Evolutionary conservation across 2,113 vertebrate species (phyloP), one percentile per base, ranked within the genome.

Genomic region (Eleginops maclovinus): DNA sequence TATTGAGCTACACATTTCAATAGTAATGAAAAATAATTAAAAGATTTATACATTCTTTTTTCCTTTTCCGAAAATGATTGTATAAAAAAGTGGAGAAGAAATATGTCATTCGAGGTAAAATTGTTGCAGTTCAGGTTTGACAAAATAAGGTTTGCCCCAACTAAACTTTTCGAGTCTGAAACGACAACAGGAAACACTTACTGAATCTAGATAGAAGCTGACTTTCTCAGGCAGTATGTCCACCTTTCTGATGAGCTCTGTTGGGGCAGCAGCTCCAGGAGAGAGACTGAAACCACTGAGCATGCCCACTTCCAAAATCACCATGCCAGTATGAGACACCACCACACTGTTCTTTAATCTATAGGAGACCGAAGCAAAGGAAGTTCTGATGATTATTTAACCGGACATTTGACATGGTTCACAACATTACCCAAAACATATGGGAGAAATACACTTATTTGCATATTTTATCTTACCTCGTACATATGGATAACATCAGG

Each of bases 141-240:
- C 54, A 59, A 50, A 59, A 60, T 40, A 31, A 47, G 28, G 19
- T 12, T 22, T 46, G 21, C 28, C 28, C 64, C 8, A 13, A 24
- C 19, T 53, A 14, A 43, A 55, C 36, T n/a, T 46, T n/a, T 59
- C 41, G 10, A 49, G 4, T 44, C 46, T 59, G 28, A 56, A 36
- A 70, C 26, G 21, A 28, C 8, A 51, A 14, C 17, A 36, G 4
- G 10, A 53, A 14, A 28, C 14, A 95, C 96, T 96, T 90, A 98
- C 97, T 59, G 96, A 96, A 70, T 96, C 94, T 16, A 98, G 93
- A 69, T 98, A 98, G 13, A 98, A 83, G 86, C 60, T 93, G 74
- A 97, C 85, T 92, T 93, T 95, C 12, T 95, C 95, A 36, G 92
- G 88, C 2, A 88, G 85, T 2, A 67, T 79, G 66, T 98, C 96